Base-by-base conservation (phyloP, 1,140 invertebrate genomes). In the Bombus sibiricus region DNA sequence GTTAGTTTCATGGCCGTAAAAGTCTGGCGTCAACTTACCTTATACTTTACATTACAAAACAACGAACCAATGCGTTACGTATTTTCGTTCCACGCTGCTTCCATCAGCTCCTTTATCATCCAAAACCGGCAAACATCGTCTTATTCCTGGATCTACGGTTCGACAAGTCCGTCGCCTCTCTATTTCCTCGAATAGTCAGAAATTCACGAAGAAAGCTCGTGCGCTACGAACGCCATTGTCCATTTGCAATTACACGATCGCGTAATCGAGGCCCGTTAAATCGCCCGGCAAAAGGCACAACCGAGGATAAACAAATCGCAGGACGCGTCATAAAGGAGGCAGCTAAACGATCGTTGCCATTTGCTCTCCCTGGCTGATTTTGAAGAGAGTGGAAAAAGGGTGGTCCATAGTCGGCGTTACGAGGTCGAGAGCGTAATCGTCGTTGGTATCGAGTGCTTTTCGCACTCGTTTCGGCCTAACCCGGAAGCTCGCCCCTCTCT, bases 371-470 rank as follows among this genome's bases (percentile, higher is more conserved):
- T 34, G 6, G 5, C 32, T 8, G 71, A 13, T 62, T 57, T 76
- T 22, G 59, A 62, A 59, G 37, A 37, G 43, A 47, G 12, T 57
- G 47, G 82, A 39, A 47, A 85, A 79, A 85, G 15, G 37, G n/a
- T 37, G 12, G 34, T 10, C 18, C 18, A 53, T 53, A 22, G 18
- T 8, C 18, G 15, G 8, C 64, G 18, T 62, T 10, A 62, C 28
- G n/a, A 25, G 28, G 59, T 18, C 5, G 5, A 53, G 15, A 64
- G 47, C 47, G 82, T 79, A 79, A 79, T 84, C 75, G 82, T 84
- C 37, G 73, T 22, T 18, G 75, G 75, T 76, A 80, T 89, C 68
- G 85, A 89, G 73, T 85, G 69, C 37, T 85, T 84, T 75, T 81
- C 77, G 25, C 57, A 75, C 85, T 84, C 71, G 71, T 88, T 81